A percentile compares a stretch with the other conserved stretches of the same genome.
These are phyloP conservation scores for Characodon lateralis DNA, from an alignment of 2,797 vertebrate genomes.

Conservation along the genomic window DNA sequence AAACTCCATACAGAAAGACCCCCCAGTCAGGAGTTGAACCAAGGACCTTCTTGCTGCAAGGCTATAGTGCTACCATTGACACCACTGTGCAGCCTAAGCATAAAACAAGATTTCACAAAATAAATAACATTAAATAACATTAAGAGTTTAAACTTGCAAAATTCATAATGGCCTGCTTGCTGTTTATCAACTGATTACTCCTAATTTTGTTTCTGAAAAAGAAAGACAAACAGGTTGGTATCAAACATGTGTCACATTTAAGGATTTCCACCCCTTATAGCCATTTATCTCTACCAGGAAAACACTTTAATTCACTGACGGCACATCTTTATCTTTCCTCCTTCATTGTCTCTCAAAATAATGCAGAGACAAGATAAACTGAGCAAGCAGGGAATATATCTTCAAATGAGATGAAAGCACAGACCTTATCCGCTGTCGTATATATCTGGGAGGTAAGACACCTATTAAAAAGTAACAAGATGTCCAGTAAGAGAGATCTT, in stretches of 20 bases:
- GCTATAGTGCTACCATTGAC: no score
- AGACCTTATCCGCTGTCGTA: conserved; percentile 31
- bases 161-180: neutral
- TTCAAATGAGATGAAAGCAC: conserved; percentile 27
- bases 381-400: conserved; percentile 17
- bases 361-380: conserved; percentile 44
- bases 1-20: no score
- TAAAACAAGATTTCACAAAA: no score
- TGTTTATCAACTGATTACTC: conserved; percentile 20
- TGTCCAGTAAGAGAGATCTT: conserved; percentile 7
- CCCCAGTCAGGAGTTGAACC: no score
- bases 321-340: conserved; percentile 52
- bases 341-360: conserved; percentile 38
- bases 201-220: conserved; percentile 23
- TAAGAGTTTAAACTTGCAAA: neutral
- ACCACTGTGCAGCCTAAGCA: no score
- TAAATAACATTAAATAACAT: no score
- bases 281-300: conserved; percentile 36
- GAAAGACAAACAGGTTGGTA: conserved; percentile 27
- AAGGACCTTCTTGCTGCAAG: no score
- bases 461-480: conserved; percentile 25
- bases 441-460: conserved; percentile 25
- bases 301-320: conserved; percentile 50
- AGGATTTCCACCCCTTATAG: neutral
- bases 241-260: neutral